phyloP scores from a whole-genome alignment of 2,797 vertebrate species.

The Gallirallus australis region DNA sequence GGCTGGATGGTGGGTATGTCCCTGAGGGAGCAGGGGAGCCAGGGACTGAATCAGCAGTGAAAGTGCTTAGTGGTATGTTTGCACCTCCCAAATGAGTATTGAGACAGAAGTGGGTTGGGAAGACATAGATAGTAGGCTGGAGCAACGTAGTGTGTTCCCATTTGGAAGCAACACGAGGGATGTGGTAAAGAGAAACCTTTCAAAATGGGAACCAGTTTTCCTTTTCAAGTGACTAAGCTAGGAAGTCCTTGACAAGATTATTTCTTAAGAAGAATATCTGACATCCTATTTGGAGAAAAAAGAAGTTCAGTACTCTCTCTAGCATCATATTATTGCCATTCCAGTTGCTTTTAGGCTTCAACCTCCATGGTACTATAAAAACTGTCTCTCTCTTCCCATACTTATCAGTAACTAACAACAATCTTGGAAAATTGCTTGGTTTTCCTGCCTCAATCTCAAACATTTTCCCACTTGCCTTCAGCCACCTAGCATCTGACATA shows the following conservation, averaged over 20 bases:
- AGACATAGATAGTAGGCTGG: background rate
- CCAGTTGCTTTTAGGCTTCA: background rate
- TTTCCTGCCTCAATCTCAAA: background rate
- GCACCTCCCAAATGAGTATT: background rate
- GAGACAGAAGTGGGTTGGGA: background rate
- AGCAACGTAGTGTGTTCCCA: background rate
- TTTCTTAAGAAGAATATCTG: background rate
- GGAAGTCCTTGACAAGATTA: background rate
- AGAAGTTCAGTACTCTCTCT: background rate
- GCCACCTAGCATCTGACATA: background rate
- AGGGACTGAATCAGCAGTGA: background rate
- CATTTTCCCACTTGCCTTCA: background rate
- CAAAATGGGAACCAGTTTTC: background rate
- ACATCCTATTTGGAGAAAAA: background rate
- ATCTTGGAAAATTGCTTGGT: background rate
- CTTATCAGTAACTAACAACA: background rate
- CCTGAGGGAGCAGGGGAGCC: background rate
- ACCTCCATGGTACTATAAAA: background rate
- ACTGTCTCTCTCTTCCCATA: background rate
- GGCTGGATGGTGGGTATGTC: background rate
- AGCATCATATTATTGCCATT: fast-evolving
- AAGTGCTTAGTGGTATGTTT: background rate
- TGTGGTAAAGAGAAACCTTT: background rate
- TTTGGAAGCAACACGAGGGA: background rate
- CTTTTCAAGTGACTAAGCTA: background rate